phyloP scores from a whole-genome alignment of 2,113 vertebrate genomes.

The Silurus glanis region DNA sequence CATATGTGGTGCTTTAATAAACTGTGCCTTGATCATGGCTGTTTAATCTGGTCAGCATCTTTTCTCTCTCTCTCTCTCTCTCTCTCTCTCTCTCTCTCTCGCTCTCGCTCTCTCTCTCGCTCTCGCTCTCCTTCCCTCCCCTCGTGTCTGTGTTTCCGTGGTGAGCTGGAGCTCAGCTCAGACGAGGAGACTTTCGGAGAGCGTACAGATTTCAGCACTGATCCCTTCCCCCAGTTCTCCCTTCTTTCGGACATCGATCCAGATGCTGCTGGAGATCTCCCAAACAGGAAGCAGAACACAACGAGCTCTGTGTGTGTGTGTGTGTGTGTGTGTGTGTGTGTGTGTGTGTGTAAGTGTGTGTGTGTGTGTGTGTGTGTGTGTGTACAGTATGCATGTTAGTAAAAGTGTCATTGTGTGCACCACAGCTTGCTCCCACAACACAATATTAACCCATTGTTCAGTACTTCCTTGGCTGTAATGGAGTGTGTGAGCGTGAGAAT shows the following conservation, averaged over 20 bases:
- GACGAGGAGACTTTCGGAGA: slow-evolving; percentile 21
- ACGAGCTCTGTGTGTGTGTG: slow-evolving; percentile 32
- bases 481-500: neutral
- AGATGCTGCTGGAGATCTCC: slow-evolving; percentile 53
- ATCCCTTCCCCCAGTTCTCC: slow-evolving; percentile 24
- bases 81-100: neutral
- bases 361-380: slow-evolving; percentile 11
- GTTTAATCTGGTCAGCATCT: neutral
- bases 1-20: neutral
- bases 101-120: neutral
- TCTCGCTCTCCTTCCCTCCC: neutral
- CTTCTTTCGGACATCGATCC: slow-evolving; percentile 39
- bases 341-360: slow-evolving; percentile 27
- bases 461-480: slow-evolving; percentile 37
- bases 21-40: neutral
- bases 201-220: neutral
- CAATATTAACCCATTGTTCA: slow-evolving; percentile 44
- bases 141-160: slow-evolving; percentile 3
- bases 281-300: slow-evolving; percentile 54
- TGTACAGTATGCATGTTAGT: slow-evolving; percentile 37
- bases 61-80: neutral
- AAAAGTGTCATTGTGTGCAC: slow-evolving; percentile 32
- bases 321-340: slow-evolving; percentile 18
- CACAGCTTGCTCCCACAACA: slow-evolving; percentile 23
- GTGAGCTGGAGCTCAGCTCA: slow-evolving; percentile 6